These are phyloP conservation scores for Cataglyphis cursor DNA, from an alignment of 2,888 invertebrate genomes.

Conservation along the genomic window DNA sequence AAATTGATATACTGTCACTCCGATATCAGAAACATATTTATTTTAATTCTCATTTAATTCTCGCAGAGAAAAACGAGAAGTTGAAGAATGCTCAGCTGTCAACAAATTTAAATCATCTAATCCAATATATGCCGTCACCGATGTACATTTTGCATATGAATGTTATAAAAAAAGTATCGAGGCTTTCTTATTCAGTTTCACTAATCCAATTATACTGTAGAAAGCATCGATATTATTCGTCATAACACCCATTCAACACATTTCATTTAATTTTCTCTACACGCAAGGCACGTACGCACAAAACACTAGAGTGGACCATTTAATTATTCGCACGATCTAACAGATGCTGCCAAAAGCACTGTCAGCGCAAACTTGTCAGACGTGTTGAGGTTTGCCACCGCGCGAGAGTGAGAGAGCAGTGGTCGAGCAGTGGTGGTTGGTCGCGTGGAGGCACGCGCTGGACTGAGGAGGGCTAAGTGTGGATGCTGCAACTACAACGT, in stretches of 20 bases:
- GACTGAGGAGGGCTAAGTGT: constrained; percentile 86
- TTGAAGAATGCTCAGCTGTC: constrained; percentile 5
- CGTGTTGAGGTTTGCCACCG: constrained; percentile 65
- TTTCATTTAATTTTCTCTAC: constrained; percentile 19
- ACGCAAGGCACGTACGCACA: constrained; percentile 16
- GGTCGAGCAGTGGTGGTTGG: constrained; percentile 84
- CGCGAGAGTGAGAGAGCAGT: constrained; percentile 78
- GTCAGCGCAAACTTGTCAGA: constrained; percentile 65
- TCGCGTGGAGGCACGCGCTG: constrained; percentile 87
- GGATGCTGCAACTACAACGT: constrained; percentile 85
- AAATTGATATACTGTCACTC: background rate
- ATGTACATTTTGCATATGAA: background rate
- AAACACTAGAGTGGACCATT: constrained; percentile 12
- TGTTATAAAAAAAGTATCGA: constrained; percentile 1
- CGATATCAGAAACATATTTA: background rate
- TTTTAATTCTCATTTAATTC: background rate
- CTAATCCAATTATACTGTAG: constrained; percentile 16
- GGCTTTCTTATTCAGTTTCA: constrained; percentile 6
- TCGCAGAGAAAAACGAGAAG: background rate
- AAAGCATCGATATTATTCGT: constrained; percentile 30
- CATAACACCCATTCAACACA: constrained; percentile 15
- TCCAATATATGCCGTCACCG: background rate
- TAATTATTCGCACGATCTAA: constrained; percentile 46
- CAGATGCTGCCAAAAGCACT: constrained; percentile 66
- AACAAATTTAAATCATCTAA: background rate